These are phyloP conservation scores for Progne subis DNA, from an alignment of 2,113 vertebrate species.

Conservation along the genomic window DNA sequence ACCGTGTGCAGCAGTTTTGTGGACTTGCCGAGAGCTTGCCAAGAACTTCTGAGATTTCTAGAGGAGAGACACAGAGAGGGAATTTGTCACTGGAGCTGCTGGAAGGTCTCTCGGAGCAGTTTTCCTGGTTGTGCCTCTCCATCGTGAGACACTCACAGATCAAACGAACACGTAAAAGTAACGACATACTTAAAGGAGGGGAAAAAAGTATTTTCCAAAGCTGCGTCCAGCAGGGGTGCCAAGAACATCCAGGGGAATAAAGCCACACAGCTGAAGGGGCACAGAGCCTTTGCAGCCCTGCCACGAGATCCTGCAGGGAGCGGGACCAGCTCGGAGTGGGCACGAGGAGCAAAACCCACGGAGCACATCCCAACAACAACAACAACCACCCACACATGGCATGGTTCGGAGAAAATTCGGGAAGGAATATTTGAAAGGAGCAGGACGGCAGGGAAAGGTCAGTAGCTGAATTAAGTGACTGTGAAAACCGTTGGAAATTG, in stretches of 20 bases:
- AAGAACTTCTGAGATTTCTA: constrained; percentile 63
- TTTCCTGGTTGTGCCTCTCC: not conserved
- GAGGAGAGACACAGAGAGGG: not conserved
- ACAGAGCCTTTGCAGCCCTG: not conserved
- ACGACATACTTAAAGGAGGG: not conserved
- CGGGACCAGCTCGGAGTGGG: not conserved
- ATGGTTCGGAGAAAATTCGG: accelerated
- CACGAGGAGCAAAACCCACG: not conserved
- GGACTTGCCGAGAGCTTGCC: constrained; percentile 64
- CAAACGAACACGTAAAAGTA: not conserved
- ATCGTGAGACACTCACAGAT: not conserved
- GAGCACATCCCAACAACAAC: not conserved
- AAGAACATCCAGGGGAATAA: constrained; percentile 5
- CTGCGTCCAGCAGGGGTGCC: not conserved
- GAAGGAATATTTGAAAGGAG: not conserved
- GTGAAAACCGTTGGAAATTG: not conserved
- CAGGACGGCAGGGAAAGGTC: not conserved
- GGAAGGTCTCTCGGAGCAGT: not conserved
- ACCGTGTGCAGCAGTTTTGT: constrained; percentile 80
- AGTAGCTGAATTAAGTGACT: not conserved
- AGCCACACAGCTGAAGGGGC: not conserved
- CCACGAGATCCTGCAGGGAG: not conserved
- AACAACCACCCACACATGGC: not conserved
- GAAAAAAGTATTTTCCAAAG: not conserved
- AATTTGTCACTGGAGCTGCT: not conserved